phyloP scores from a whole-genome alignment of 2,113 vertebrate genomes.

The Cyanoderma ruficeps region DNA sequence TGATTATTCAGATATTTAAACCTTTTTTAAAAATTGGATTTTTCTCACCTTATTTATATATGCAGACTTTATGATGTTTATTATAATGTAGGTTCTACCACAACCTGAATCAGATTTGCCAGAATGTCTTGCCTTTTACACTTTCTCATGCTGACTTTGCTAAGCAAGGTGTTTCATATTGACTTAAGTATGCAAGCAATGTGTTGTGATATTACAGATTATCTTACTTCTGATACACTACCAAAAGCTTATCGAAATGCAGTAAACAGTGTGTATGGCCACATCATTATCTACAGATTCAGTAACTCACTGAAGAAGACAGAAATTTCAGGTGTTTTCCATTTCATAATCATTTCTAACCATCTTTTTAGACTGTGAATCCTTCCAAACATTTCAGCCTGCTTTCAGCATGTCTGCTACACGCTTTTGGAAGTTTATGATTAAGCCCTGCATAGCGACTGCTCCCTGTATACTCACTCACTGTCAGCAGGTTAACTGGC shows the following conservation, averaged over 20 bases:
- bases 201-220: background rate
- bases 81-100: background rate
- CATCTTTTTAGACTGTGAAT: background rate
- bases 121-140: background rate
- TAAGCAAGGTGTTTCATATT: background rate
- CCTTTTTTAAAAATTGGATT: background rate
- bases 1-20: background rate
- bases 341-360: background rate
- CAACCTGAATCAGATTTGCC: background rate
- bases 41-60: background rate
- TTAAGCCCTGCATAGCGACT: background rate
- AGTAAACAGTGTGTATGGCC: background rate
- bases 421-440: background rate
- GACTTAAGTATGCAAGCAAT: background rate
- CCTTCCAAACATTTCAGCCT: background rate
- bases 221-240: background rate
- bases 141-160: background rate
- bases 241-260: background rate
- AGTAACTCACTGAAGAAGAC: background rate
- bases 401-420: background rate
- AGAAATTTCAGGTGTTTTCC: background rate
- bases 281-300: background rate
- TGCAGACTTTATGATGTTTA: background rate
- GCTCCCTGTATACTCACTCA: background rate
- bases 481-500: background rate